These are phyloP conservation scores for Coracopsis vasa DNA, from an alignment of 2,113 vertebrate genomes.

Conservation along the genomic window DNA sequence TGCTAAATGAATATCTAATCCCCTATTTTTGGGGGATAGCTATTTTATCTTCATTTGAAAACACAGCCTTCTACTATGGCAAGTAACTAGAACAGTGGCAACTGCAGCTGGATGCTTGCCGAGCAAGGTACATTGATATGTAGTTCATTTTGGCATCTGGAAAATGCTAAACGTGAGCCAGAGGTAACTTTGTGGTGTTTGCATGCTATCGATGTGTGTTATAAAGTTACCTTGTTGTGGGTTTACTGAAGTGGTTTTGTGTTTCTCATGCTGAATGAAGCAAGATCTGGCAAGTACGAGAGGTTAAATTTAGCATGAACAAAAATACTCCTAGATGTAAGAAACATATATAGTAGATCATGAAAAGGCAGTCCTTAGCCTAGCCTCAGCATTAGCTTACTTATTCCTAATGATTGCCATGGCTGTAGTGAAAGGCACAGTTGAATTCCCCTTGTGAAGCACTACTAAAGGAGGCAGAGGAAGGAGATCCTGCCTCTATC, in stretches of 20 bases:
- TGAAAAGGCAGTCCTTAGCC: not conserved
- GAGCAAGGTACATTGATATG: not conserved
- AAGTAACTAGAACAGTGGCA: not conserved
- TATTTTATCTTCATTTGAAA: not conserved
- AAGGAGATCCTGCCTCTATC: not conserved
- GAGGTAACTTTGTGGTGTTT: not conserved
- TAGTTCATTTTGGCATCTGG: not conserved
- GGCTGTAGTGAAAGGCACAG: not conserved
- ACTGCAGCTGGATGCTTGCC: not conserved
- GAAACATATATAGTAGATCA: not conserved
- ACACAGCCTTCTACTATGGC: fast-evolving
- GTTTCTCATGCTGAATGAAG: not conserved
- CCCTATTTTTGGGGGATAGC: not conserved
- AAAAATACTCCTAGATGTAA: not conserved
- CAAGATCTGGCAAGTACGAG: not conserved
- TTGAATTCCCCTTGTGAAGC: not conserved
- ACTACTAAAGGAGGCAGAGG: not conserved
- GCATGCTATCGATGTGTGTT: not conserved
- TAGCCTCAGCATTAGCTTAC: not conserved
- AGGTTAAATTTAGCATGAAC: not conserved
- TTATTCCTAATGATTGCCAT: not conserved
- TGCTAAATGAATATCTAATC: not conserved
- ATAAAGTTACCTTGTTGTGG: not conserved
- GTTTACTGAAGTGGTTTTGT: not conserved
- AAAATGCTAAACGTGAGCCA: not conserved